Percentiles rank a stretch among this genome's conserved stretches.
Conservation (phyloP, 2,113 vertebrate genomes). For the Podocnemis expansa region DNA sequence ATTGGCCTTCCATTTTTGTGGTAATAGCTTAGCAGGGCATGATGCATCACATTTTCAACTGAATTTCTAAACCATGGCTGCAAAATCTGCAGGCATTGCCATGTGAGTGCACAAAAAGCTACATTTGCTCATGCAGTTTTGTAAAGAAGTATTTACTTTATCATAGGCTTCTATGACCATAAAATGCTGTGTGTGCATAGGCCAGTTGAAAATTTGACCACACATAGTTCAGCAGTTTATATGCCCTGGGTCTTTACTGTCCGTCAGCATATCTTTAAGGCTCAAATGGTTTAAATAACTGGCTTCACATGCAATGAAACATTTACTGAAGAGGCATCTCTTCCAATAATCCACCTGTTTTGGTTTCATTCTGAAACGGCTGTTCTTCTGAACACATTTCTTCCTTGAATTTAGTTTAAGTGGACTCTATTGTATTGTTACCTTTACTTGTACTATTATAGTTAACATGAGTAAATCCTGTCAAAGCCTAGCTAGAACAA, state of each 20-base stretch:
- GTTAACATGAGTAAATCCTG: slow-evolving; percentile 40
- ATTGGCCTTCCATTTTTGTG: background rate
- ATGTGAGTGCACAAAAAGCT: background rate
- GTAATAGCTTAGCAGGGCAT: background rate
- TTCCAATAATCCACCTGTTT: slow-evolving; percentile 15
- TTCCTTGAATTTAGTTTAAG: background rate
- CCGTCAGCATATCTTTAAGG: background rate
- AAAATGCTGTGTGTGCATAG: too few relatives aligned
- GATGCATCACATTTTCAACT: background rate
- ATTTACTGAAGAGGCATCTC: background rate
- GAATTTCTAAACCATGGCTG: background rate
- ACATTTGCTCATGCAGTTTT: background rate
- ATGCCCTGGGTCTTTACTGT: background rate
- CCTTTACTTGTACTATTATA: background rate
- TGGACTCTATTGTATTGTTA: background rate
- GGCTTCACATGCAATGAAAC: slow-evolving; percentile 9
- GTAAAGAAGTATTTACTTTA: background rate
- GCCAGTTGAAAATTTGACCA: too few relatives aligned
- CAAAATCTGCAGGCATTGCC: background rate
- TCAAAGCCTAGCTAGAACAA: slow-evolving; percentile 25
- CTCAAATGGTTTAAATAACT: background rate
- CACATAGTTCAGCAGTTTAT: background rate
- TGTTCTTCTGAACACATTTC: background rate
- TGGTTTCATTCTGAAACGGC: background rate
- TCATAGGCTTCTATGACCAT: background rate